These are phyloP conservation scores for Ceuthmochares aereus DNA, from an alignment of 2,113 vertebrate genomes.

Conservation along the genomic window DNA sequence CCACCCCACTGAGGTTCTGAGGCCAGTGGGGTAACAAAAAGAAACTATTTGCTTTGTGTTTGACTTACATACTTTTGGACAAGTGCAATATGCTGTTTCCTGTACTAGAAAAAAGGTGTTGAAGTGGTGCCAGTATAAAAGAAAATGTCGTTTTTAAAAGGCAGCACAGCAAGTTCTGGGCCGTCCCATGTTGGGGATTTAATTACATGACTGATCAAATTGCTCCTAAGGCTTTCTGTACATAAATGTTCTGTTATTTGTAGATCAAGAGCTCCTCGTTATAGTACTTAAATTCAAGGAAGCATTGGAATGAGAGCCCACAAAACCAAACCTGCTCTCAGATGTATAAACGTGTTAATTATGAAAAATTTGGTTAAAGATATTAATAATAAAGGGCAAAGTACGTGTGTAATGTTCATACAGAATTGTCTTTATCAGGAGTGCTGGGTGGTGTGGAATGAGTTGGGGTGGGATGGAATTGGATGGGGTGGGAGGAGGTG, in stretches of 20 bases:
- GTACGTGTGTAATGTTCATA: background rate
- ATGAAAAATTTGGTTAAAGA: background rate
- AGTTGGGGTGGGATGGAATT: background rate
- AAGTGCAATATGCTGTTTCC: constrained; percentile 60
- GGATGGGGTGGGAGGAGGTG: background rate
- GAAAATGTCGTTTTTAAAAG: constrained; percentile 6
- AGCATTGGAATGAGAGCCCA: background rate
- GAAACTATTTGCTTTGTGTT: constrained; percentile 26
- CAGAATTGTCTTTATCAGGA: background rate
- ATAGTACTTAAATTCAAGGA: background rate
- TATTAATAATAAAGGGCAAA: background rate
- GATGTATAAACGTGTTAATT: background rate
- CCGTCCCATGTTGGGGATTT: background rate
- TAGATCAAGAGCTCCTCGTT: background rate
- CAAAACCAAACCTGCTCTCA: background rate
- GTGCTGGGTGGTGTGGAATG: background rate
- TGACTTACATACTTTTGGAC: constrained; percentile 55
- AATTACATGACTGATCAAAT: background rate
- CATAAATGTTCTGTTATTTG: background rate
- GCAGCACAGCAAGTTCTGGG: background rate
- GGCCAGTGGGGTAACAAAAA: background rate
- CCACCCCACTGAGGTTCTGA: background rate
- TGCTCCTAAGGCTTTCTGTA: background rate
- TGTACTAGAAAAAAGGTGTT: constrained; percentile 19
- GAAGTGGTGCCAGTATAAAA: constrained; percentile 8